These are phyloP conservation scores for Euproctis similis DNA, from an alignment of 2,888 invertebrate genomes.

Conservation along the genomic window DNA sequence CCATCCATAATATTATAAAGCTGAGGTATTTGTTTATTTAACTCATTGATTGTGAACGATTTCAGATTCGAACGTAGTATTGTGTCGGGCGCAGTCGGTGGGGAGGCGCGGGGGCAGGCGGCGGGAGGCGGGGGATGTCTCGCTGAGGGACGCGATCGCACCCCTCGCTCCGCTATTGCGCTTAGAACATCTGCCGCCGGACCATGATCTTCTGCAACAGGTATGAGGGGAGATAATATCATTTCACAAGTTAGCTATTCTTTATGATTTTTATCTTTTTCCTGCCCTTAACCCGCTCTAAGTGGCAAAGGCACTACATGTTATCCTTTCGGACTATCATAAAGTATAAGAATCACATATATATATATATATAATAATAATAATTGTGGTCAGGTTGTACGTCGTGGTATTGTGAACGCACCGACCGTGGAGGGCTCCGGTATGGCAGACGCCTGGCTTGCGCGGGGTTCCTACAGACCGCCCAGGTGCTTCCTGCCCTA, in stretches of 20 bases:
- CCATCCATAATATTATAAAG: too few species aligned
- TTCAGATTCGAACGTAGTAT: slow-evolving; percentile 92
- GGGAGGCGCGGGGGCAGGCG: slow-evolving; percentile 88
- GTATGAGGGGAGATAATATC: too few species aligned
- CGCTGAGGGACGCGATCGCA: slow-evolving; percentile 86
- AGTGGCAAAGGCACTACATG: too few species aligned
- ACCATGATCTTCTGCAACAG: slow-evolving; percentile 85
- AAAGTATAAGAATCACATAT: too few species aligned
- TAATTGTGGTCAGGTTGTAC: slow-evolving; percentile 41
- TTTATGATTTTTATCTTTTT: too few species aligned
- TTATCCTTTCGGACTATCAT: too few species aligned
- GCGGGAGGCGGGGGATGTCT: slow-evolving; percentile 84
- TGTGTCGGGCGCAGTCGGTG: slow-evolving; percentile 94
- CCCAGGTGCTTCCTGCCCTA: slow-evolving; percentile 96
- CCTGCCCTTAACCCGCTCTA: too few species aligned
- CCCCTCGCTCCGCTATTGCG: slow-evolving; percentile 89
- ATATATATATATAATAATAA: neutral
- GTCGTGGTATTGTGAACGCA: slow-evolving; percentile 41
- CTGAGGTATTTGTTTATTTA: too few species aligned
- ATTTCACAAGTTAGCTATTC: too few species aligned
- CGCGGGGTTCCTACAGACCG: slow-evolving; percentile 84
- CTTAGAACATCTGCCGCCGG: slow-evolving; percentile 92
- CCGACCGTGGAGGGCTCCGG: slow-evolving; percentile 35
- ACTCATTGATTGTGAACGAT: too few species aligned
- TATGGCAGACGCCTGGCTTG: slow-evolving; percentile 90